These are phyloP conservation scores for Pavo muticus DNA, from an alignment of 2,113 vertebrate species.

Conservation along the genomic window DNA sequence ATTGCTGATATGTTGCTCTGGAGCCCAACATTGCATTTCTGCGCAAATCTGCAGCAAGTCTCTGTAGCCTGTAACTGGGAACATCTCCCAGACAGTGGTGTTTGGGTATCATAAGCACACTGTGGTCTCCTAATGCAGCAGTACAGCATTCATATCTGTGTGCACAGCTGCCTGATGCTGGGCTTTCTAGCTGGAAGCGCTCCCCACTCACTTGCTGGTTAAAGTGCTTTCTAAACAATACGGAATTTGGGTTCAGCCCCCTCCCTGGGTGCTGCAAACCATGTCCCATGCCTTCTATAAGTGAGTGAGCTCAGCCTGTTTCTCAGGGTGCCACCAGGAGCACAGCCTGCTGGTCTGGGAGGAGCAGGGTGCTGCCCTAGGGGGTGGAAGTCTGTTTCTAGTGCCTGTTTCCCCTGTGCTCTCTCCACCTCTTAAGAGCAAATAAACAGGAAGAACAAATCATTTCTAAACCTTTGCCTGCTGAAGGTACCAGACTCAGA, in stretches of 20 bases:
- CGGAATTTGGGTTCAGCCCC: neutral
- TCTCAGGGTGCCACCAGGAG: rapidly evolving
- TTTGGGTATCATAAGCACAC: rapidly evolving
- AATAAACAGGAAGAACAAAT: neutral
- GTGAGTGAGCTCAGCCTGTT: neutral
- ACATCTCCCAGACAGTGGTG: rapidly evolving
- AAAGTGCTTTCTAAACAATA: neutral
- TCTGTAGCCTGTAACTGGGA: neutral
- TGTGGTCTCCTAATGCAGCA: rapidly evolving
- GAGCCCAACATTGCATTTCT: too few relatives aligned
- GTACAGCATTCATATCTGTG: rapidly evolving
- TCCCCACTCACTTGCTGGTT: neutral
- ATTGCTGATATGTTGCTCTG: neutral
- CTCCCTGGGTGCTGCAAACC: neutral
- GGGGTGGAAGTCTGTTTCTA: neutral
- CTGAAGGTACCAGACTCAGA: neutral
- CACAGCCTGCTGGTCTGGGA: rapidly evolving
- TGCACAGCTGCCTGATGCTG: too few relatives aligned
- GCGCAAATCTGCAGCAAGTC: rapidly evolving
- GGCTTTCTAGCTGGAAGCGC: too few relatives aligned
- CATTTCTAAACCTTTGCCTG: neutral
- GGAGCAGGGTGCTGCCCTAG: rapidly evolving
- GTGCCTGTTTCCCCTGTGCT: neutral
- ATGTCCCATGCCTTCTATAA: neutral
- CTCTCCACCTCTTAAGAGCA: neutral